Evolutionary conservation across 2,888 invertebrate species (phyloP), one percentile per base, ranked within the genome.

Genomic region (Teleiodes luculella): DNA sequence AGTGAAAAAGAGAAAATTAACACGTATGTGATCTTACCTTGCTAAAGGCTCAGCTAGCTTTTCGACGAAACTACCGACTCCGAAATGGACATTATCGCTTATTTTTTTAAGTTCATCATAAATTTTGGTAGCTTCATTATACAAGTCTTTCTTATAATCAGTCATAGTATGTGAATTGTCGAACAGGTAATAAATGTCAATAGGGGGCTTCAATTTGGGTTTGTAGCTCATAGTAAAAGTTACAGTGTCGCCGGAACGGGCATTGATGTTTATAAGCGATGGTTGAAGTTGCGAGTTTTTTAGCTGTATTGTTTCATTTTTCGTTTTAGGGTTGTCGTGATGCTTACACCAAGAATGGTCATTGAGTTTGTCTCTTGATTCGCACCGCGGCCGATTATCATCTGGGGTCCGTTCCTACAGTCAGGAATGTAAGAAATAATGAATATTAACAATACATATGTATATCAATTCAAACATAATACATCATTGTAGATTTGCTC

Each of bases 161-260:
- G 74, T 77, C 96, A 96, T 96, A 0, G 95, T 95, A 33, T 87
- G 80, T 0, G 96, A 95, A 59, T 94, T 82, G 67, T 96, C 96
- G 94, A 96, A 94, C 30, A 96, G 83, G 70, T 94, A 96, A 73
- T 96, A 96, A n/a, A 96, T 83, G 78, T 96, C 96, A 1, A 96
- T 91, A 0, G 96, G 96, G 72, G 94, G 96, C 77, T 95, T 93
- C 62, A 91, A 84, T 0, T 94, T 94, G 62, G 93, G 93, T 41
- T 90, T 85, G 60, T 92, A 94, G 11, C 76, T 78, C 65, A 93
- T 81, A 0, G 64, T 58, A 33, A 92, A 67, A 0, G 64, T 51
- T 1, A 72, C 67, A 36, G 74, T 70, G 24, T 80, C 76, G 1
- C 92, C 91, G 16, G 91, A 90, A 16, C 91, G 79, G 16, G 91